Base-by-base conservation (phyloP, 2,888 invertebrate genomes). In the Scrobipalpa costella region DNA sequence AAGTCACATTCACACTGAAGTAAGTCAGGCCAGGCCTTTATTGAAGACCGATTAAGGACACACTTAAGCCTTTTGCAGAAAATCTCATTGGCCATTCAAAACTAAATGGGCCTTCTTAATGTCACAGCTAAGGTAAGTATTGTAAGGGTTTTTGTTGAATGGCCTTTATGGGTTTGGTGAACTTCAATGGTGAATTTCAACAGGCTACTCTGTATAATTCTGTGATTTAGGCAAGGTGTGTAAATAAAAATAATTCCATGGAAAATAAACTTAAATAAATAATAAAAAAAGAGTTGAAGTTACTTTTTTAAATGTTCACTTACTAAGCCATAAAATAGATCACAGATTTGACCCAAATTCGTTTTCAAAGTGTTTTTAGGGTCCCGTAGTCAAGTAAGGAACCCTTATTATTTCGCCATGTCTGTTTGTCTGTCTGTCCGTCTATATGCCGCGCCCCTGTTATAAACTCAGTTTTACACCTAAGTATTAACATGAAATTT, bases 41-140 rank as follows among this genome's bases (percentile, higher is more conserved):
- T 34, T 27, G 55, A 15, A 13, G 55, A 34, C 33, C 55, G 27
- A 55, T 55, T 55, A 55, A 55, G 27, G 55, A 7, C 33, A 21
- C 50, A 52, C 50, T 33, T 33, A 27, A 15, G 55, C 55, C 55
- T 55, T 27, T 34, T 34, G n/a, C 34, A 55, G 27, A 15, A 27
- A 27, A 34, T 15, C 52, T 13, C 52, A 52, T 52, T 52, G n/a
- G 55, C 15, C 21, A 27, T 55, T 55, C 55, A 55, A 9, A 55
- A 55, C 55, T 55, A 34, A 55, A 55, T 55, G 27, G 34, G 3
- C 44, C 55, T n/a, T 34, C 50, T 52, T 52, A 52, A 52, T 52
- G 50, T 2, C 21, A 52, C 21, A 11, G 50, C 21, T 44, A 44
- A 52, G 50, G 50, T n/a, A n/a, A n/a, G n/a, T 52, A 52, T 52